Percentiles rank a stretch among this genome's conserved stretches.
Evolutionary conservation across 2,113 vertebrate species (phyloP).

Genomic region (Pseudopipra pipra): DNA sequence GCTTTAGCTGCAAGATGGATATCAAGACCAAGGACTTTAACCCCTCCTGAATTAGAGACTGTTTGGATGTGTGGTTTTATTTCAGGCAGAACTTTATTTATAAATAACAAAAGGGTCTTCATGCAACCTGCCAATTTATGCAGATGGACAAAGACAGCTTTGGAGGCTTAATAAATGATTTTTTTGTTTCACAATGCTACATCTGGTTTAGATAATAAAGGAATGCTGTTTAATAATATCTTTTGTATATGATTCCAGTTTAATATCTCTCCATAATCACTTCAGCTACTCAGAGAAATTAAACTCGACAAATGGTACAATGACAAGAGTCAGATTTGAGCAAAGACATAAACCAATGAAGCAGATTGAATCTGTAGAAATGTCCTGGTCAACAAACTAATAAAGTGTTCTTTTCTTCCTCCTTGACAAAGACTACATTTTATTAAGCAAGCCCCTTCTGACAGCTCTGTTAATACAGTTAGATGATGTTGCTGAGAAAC

Average conservation of each 20-base stretch:
- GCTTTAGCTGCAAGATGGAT: not conserved
- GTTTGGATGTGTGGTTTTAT: constrained; percentile 2
- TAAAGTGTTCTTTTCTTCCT: constrained; percentile 49
- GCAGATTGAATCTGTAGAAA: constrained; percentile 20
- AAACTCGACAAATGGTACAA: constrained; percentile 7
- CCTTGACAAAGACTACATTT: constrained; percentile 51
- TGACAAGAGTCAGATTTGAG: constrained; percentile 12
- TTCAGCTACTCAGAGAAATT: constrained; percentile 39
- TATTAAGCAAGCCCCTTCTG: constrained; percentile 5
- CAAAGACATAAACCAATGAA: constrained; percentile 29
- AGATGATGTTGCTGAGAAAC: constrained; percentile 50
- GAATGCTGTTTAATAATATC: constrained; percentile 25
- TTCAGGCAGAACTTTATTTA: not conserved
- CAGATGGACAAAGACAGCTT: constrained; percentile 36
- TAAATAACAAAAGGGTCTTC: constrained; percentile 49
- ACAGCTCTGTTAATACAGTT: constrained; percentile 45
- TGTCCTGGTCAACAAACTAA: constrained; percentile 35
- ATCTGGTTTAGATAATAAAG: constrained; percentile 50
- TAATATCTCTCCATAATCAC: constrained; percentile 11
- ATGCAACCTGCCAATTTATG: constrained; percentile 19
- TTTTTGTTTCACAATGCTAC: constrained; percentile 17
- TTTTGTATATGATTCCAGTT: constrained; percentile 9
- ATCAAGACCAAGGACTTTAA: not conserved
- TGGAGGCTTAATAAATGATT: constrained; percentile 5
- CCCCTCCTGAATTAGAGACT: constrained; percentile 8